Base-by-base conservation (phyloP, 2,888 invertebrate species). In the Chrysolina oricalcia region DNA sequence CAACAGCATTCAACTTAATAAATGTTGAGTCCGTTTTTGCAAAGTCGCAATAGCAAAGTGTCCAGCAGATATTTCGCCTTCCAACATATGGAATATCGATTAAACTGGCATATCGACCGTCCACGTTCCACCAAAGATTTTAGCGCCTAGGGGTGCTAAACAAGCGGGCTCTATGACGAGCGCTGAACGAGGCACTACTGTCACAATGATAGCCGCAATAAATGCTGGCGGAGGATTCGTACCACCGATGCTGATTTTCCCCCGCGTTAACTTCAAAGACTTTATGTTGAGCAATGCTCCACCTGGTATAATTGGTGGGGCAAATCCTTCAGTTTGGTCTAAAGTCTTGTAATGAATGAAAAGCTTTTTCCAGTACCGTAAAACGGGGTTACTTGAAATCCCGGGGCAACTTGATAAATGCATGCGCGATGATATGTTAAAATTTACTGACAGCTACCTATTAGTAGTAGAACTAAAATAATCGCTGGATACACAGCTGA, bases 141-240 rank as follows among this genome's bases (percentile, higher is more conserved):
- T 53, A 53, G 84, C 83, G 70, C 75, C 81, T 43, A 81, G 81
- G 76, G 82, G 82, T n/a, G 74, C 64, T 48, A 84, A 83, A 75
- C 83, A 84, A 80, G 77, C 84, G 21, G 81, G 81, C 23, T 21
- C 46, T 17, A 75, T 80, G 40, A 77, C 78, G 15, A 77, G 76
- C 8, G 82, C 73, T 10, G 82, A 83, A 72, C 66, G 82, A n/a
- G 82, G 80, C 35, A 21, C n/a, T 27, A 75, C 75, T 46, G 73
- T 81, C 8, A 83, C 82, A 35, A 77, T 81, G 70, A 77, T 81
- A 59, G 76, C 73, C 11, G 75, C 78, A 56, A 73, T 83, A 10
- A 84, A 81, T 74, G 80, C 81, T 46, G 72, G 70, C 43, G 83
- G 82, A 62, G 78, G 79, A 43, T 53, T 67, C 27, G 66, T 82